Evolutionary conservation across 2,113 vertebrate genomes (phyloP).

Genomic region (Menura novaehollandiae): DNA sequence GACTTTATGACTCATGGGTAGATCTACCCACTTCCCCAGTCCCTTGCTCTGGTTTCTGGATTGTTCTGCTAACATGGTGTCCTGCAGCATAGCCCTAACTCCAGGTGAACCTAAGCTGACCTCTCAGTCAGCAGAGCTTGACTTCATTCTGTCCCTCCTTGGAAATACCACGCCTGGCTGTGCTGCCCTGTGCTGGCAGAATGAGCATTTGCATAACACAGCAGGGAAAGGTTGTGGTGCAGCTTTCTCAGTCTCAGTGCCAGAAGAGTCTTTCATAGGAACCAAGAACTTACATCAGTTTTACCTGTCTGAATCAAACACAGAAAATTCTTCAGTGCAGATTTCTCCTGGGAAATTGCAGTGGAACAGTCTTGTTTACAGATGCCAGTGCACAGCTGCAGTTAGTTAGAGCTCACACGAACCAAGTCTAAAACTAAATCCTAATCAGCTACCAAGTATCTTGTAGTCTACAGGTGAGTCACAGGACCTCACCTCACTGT

Average conservation of each 20-base stretch:
- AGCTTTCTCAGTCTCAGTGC: neutral
- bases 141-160: neutral
- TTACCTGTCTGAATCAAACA: neutral
- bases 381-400: neutral
- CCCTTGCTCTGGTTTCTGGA: neutral
- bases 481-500: conserved; percentile 83
- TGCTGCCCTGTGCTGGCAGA: neutral
- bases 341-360: neutral
- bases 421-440: neutral
- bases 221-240: neutral
- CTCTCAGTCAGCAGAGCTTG: neutral
- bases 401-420: neutral
- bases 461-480: neutral
- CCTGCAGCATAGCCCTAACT: neutral
- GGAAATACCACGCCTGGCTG: neutral
- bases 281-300: neutral
- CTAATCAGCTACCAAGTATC: neutral
- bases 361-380: neutral
- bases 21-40: neutral
- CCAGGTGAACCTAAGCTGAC: neutral
- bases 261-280: neutral
- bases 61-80: neutral
- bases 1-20: neutral
- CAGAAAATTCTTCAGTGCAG: neutral
- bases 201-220: neutral